Evolutionary conservation across 2,888 invertebrate species (phyloP).

Genomic region (Acholoe squamosa): DNA sequence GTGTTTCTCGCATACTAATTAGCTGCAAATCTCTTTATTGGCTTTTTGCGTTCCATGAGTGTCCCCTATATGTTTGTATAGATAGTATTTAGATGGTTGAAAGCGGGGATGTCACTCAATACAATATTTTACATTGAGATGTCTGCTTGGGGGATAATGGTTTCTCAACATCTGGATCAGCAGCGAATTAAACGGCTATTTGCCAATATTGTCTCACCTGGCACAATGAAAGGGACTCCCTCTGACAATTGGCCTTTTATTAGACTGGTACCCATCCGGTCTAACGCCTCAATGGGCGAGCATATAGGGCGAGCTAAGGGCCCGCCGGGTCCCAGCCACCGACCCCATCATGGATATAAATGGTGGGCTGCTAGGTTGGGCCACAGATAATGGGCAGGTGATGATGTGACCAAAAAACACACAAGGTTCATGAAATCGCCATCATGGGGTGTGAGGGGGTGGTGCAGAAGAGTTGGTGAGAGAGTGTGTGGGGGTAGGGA

Average conservation of each 20-base stretch:
- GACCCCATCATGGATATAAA: conserved; percentile 50
- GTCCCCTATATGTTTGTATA: not conserved
- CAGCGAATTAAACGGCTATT: conserved; percentile 58
- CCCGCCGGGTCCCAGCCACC: conserved; percentile 2
- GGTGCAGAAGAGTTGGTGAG: not conserved
- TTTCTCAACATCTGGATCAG: conserved; percentile 28
- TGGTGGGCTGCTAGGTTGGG: conserved; percentile 45
- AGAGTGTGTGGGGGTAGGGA: not conserved
- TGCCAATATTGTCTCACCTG: conserved; percentile 63
- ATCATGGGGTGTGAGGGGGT: conserved; percentile 38
- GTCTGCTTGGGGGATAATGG: not conserved
- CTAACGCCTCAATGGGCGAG: conserved; percentile 50
- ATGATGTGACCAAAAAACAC: conserved; percentile 59
- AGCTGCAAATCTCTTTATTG: not conserved
- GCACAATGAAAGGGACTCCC: conserved; percentile 56
- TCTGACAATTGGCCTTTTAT: conserved; percentile 42
- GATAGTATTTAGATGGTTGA: not conserved
- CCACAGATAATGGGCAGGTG: conserved; percentile 58
- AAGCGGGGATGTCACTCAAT: not conserved
- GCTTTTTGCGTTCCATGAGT: not conserved
- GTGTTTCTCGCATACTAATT: not conserved
- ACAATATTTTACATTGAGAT: conserved; percentile 43
- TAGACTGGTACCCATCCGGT: not conserved
- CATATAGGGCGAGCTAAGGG: conserved; percentile 42
- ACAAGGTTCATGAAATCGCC: conserved; percentile 62